Conservation (phyloP, 2,888 invertebrate genomes). For the Mesorhabditis sp. region DNA sequence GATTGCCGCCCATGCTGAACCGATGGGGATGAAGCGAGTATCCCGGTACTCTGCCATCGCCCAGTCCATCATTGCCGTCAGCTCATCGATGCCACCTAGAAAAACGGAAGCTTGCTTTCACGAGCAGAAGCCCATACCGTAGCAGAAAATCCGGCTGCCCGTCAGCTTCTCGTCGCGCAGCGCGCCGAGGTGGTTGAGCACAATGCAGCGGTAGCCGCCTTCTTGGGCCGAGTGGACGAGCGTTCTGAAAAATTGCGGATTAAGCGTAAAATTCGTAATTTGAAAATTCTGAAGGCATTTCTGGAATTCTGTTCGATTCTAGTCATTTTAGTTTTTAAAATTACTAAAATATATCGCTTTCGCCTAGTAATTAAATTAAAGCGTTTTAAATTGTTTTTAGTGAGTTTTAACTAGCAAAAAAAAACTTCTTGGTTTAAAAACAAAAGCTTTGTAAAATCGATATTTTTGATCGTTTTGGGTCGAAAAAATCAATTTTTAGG, state of each 20-base stretch:
- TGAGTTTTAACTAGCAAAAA: too few species aligned
- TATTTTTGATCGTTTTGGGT: not conserved
- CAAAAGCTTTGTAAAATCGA: not conserved
- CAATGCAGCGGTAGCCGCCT: constrained; percentile 84
- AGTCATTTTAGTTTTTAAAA: too few species aligned
- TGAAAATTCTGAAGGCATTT: too few species aligned
- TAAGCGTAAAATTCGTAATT: too few species aligned
- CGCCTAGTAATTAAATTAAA: too few species aligned
- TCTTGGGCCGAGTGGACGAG: constrained; percentile 67
- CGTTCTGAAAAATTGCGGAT: not conserved
- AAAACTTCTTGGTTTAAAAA: too few species aligned
- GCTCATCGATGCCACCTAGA: constrained; percentile 83
- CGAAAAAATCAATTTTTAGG: not conserved
- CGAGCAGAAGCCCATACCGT: constrained; percentile 68
- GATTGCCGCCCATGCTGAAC: constrained; percentile 91
- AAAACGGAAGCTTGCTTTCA: not conserved
- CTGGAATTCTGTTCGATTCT: too few species aligned
- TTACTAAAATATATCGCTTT: too few species aligned
- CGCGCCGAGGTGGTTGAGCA: constrained; percentile 88
- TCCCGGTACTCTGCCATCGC: constrained; percentile 71
- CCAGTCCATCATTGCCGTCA: constrained; percentile 76
- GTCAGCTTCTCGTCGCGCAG: constrained; percentile 80
- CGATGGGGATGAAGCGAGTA: constrained; percentile 71
- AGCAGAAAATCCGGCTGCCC: constrained; percentile 82
- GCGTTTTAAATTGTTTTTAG: too few species aligned